Evolutionary conservation across 2,888 invertebrate species (phyloP), one percentile per base, ranked within the genome.

Genomic region (Blastobasis lacticolella): DNA sequence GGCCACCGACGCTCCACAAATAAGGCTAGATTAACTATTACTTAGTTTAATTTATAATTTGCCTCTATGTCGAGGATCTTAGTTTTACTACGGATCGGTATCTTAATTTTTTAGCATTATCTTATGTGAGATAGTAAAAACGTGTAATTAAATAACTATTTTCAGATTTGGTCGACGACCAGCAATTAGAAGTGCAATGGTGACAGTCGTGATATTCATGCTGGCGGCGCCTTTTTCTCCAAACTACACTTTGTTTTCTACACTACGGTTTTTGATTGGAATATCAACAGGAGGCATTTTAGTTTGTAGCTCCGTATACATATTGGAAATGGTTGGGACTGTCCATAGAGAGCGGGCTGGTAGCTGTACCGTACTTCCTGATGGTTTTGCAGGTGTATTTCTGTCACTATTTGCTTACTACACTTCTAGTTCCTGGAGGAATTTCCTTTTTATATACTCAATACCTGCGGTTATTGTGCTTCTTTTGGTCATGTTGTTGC

Each of bases 241-340:
- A 1, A 90, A 89, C 45, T 81, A 68, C 53, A 78, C 76, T 75
- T 64, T 62, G 0, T 92, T 94, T 59, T 85, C 92, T 43, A 46
- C 90, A 0, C 78, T 93, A 49, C 63, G 94, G 57, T 92, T 94
- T 63, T 69, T 93, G 9, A 89, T 90, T 6, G 94, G 93, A 0
- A 69, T 93, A 44, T 92, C 93, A 1, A 92, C 93, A 5, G 94
- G 94, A 45, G 95, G 95, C 6, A 91, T 92, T 0, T 92, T 95
- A 90, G 90, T 93, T 9, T 58, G 73, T 4, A 67, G 72, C 9
- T 52, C 73, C 38, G 75, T 82, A 0, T 75, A 90, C 7, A 78
- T 90, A 1, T 89, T 92, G 80, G 92, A 92, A 69, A 72, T 90
- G 6, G 81, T 91, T 43, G 92, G 92, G 1, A 75, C 78, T 0